Evolutionary conservation across 2,888 invertebrate species (phyloP).

Genomic region (Caenorhabditis sp.): DNA sequence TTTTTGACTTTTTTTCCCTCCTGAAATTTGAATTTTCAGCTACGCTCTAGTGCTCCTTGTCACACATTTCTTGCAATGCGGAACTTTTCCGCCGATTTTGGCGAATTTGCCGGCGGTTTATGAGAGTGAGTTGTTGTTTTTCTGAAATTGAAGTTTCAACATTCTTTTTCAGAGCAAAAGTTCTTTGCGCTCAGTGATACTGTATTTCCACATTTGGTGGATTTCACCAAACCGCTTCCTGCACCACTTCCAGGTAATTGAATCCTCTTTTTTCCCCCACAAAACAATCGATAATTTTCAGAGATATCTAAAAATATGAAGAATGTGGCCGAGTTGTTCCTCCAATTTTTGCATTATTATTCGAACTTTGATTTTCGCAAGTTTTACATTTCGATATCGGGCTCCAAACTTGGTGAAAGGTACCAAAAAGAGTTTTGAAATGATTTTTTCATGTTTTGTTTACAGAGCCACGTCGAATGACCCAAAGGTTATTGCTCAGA

Average conservation of each 20-base stretch:
- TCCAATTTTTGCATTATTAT: conserved; percentile 67
- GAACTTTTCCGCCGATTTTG: conserved; percentile 59
- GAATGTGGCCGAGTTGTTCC: conserved; percentile 55
- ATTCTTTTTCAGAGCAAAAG: conserved; percentile 6
- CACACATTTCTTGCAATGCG: conserved; percentile 68
- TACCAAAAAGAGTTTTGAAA: too few relatives aligned
- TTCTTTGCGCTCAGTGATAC: conserved; percentile 34
- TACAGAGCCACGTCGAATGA: neutral
- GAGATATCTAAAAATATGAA: conserved; percentile 41
- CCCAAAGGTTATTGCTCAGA: neutral
- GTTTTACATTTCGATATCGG: conserved; percentile 51
- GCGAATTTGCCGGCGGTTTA: conserved; percentile 63
- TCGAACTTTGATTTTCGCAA: conserved; percentile 57
- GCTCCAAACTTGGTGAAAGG: neutral
- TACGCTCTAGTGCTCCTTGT: conserved; percentile 67
- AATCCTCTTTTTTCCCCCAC: neutral
- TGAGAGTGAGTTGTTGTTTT: conserved; percentile 6
- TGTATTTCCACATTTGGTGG: conserved; percentile 24
- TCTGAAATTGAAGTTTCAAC: neutral
- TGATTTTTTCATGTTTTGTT: too few relatives aligned
- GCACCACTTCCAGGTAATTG: conserved; percentile 15
- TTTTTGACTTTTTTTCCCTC: too few relatives aligned
- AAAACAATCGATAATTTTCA: conserved; percentile 10
- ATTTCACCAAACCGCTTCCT: conserved; percentile 40
- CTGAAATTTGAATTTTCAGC: too few relatives aligned